phyloP scores from a whole-genome alignment of 1,140 invertebrate genomes.

The Tribolium madens region DNA sequence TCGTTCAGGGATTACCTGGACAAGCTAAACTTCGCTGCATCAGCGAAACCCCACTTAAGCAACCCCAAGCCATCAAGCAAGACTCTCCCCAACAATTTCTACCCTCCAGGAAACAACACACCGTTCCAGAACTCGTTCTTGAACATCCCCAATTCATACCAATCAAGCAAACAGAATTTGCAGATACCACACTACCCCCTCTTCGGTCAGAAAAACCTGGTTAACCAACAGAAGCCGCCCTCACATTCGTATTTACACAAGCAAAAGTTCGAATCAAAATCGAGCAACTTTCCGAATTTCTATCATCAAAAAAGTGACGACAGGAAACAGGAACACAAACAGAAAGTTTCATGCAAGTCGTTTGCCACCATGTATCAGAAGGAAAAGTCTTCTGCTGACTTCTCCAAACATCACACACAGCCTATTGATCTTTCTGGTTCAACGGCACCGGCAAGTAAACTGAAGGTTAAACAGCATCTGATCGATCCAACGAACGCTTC shows the following conservation, averaged over 20 bases:
- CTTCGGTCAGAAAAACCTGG: slow-evolving; percentile 42
- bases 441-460: slow-evolving; percentile 58
- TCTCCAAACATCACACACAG: slow-evolving; percentile 43
- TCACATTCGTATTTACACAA: slow-evolving; percentile 23
- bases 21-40: slow-evolving; percentile 47
- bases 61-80: slow-evolving; percentile 34
- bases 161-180: slow-evolving; percentile 61
- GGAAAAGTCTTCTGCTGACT: slow-evolving; percentile 37
- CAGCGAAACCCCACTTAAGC: slow-evolving; percentile 16
- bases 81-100: slow-evolving; percentile 35
- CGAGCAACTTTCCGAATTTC: slow-evolving; percentile 42
- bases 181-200: slow-evolving; percentile 67
- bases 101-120: slow-evolving; percentile 26
- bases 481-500: slow-evolving; percentile 62
- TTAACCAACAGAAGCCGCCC: not conserved
- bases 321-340: slow-evolving; percentile 41
- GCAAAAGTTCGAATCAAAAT: slow-evolving; percentile 44
- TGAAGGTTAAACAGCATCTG: slow-evolving; percentile 66
- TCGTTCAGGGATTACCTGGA: slow-evolving; percentile 52
- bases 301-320: slow-evolving; percentile 50
- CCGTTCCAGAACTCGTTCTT: slow-evolving; percentile 57
- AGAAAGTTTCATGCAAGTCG: slow-evolving; percentile 49
- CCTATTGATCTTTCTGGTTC: slow-evolving; percentile 61
- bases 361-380: slow-evolving; percentile 50
- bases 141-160: slow-evolving; percentile 59